Evolutionary conservation across 2,797 vertebrate genomes (phyloP).

Genomic region (Mormyrops boulengeri): DNA sequence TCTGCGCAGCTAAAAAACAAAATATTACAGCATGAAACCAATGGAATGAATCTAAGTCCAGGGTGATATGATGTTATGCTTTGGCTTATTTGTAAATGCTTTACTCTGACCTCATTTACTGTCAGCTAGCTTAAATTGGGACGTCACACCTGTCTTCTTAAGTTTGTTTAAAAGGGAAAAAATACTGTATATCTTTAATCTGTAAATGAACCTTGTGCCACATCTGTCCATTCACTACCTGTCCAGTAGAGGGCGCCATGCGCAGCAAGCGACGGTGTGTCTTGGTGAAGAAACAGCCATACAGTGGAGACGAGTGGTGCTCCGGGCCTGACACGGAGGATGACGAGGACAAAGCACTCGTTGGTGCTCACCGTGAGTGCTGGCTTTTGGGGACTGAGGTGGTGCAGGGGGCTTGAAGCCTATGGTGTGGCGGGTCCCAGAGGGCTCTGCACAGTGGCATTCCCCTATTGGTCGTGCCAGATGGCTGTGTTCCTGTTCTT

Average conservation of each 20-base stretch:
- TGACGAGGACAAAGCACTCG: conserved; percentile 81
- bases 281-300: conserved; percentile 92
- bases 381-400: not conserved
- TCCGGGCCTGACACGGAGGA: conserved; percentile 93
- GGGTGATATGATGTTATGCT: not conserved
- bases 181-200: not conserved
- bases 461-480: not conserved
- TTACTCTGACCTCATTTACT: not conserved
- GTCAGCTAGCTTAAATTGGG: not conserved
- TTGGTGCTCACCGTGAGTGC: conserved; percentile 79
- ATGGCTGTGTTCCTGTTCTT: not conserved
- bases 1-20: not conserved
- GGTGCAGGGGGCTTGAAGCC: not conserved
- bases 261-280: conserved; percentile 93
- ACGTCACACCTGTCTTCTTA: not conserved
- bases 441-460: not conserved
- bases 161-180: not conserved
- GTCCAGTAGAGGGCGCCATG: conserved; percentile 74
- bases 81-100: not conserved
- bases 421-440: not conserved
- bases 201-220: conserved; percentile 15
- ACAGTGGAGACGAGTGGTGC: conserved; percentile 97
- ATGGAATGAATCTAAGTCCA: not conserved
- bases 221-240: not conserved
- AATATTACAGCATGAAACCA: not conserved